Base-by-base conservation (phyloP, 2,113 vertebrate genomes). In the Typhlomys cinereus region DNA sequence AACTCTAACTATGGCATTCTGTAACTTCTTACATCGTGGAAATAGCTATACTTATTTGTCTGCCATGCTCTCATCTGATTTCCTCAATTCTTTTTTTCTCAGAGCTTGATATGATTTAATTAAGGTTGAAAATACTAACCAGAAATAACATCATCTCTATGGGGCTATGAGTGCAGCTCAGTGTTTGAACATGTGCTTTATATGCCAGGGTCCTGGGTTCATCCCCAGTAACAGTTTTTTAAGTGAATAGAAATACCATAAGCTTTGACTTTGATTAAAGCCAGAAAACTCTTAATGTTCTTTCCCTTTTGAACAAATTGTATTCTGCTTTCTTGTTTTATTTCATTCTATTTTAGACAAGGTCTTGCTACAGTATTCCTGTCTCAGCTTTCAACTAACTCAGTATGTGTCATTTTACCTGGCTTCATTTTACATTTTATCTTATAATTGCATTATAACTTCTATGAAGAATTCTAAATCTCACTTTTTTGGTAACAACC, bases 341-440 rank as follows among this genome's bases (percentile, higher is more conserved):
- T 23, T 62, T 62, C 20, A 44, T 12, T 74, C 36, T 8, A 29
- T 34, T 59, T 69, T 57, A n/a, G 36, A 79, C 39, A 78, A 14
- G 25, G 25, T 79, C 76, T 79, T 39, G 27, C 54, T 67, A 25
- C 29, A 75, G 25, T 23, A 6, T 13, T 78, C n/a, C 73, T 67
- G 27, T 7, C 39, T 44, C 36, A 67, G 74, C 27, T 39, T 79
- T 20, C 48, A 23, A 52, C 57, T 50, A 78, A 13, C 50, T 41
- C 2, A 6, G 4, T 5, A 10, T 29, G 57, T 27, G 23, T 25
- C 14, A 57, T 27, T 61, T 80, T 3, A 1, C 6, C 50, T 78
- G 74, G 44, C 54, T 48, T 96, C 83, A 71, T 52, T 7, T 89
- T 95, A 94, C 95, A 95, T 94, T 87, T 71, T 23, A 59, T 62